Evolutionary conservation across 2,888 invertebrate species (phyloP).

Genomic region (Teleiodes luculella): DNA sequence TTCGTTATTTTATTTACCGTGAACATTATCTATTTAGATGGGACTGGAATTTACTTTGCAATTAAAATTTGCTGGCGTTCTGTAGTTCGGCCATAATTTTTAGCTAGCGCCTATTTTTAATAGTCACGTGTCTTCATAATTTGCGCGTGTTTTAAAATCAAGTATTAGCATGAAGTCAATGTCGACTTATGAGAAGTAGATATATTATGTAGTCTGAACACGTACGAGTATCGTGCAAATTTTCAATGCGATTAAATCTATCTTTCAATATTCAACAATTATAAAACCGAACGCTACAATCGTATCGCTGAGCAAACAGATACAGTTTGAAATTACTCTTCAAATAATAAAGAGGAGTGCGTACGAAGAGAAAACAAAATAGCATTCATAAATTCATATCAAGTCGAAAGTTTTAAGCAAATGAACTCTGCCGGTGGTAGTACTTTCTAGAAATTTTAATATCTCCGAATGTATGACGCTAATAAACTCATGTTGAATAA

Average conservation of each 20-base stretch:
- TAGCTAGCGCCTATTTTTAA: neutral
- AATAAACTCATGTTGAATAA: neutral
- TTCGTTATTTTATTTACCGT: slow-evolving; percentile 48
- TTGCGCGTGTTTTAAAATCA: neutral
- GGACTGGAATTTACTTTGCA: neutral
- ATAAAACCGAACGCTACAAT: too few relatives aligned
- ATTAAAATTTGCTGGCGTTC: neutral
- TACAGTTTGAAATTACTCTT: neutral
- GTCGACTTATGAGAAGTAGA: too few relatives aligned
- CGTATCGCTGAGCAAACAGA: too few relatives aligned
- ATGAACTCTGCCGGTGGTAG: slow-evolving; percentile 54
- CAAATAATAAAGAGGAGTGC: slow-evolving; percentile 22
- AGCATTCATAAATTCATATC: slow-evolving; percentile 60
- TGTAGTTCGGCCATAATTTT: too few relatives aligned
- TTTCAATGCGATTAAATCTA: too few relatives aligned
- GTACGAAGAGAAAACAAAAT: slow-evolving; percentile 50
- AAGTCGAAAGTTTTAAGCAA: slow-evolving; percentile 72
- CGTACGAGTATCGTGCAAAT: too few relatives aligned
- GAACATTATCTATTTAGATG: slow-evolving; percentile 33
- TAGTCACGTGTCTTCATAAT: neutral
- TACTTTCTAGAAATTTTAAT: slow-evolving; percentile 70
- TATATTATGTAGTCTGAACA: too few relatives aligned
- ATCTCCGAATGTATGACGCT: slow-evolving; percentile 28
- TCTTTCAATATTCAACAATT: too few relatives aligned
- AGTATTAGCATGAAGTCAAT: neutral